These are phyloP conservation scores for Palythoa heliodiscus DNA, from an alignment of 92 coral and sea anemone genomes.

Conservation along the genomic window DNA sequence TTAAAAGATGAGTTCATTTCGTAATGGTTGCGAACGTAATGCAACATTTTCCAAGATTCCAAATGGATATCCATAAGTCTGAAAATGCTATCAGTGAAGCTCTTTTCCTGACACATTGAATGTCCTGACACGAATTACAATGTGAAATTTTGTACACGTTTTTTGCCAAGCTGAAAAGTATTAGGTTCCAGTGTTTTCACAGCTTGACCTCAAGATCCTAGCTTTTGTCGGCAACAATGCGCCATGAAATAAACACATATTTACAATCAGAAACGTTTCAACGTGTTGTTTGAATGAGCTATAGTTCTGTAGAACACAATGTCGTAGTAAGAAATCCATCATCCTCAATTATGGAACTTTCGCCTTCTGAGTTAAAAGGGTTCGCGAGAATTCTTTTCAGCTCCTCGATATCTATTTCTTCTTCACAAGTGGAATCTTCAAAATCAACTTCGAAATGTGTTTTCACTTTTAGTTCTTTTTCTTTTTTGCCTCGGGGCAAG, in stretches of 20 bases:
- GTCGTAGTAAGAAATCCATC: conserved; percentile 45
- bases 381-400: conserved; percentile 38
- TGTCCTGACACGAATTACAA: not conserved
- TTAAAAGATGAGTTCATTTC: not conserved
- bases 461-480: conserved; percentile 24
- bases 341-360: conserved; percentile 19
- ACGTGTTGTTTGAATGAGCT: not conserved
- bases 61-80: not conserved
- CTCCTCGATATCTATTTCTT: conserved; percentile 42
- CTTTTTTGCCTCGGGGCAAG: conserved; percentile 12
- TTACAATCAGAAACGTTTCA: conserved; percentile 10
- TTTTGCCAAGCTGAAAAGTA: not conserved
- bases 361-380: conserved; percentile 1
- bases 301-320: conserved; percentile 34
- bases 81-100: not conserved
- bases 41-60: not conserved
- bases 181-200: conserved; percentile 1
- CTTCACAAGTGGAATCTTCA: conserved; percentile 36
- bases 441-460: conserved; percentile 42
- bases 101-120: not conserved
- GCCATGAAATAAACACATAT: not conserved
- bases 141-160: not conserved
- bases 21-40: not conserved
- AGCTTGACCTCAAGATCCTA: too few species aligned
- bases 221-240: not conserved